Evolutionary conservation across 2,888 invertebrate species (phyloP), one percentile per base, ranked within the genome.

Genomic region (Pedicia rivosa): DNA sequence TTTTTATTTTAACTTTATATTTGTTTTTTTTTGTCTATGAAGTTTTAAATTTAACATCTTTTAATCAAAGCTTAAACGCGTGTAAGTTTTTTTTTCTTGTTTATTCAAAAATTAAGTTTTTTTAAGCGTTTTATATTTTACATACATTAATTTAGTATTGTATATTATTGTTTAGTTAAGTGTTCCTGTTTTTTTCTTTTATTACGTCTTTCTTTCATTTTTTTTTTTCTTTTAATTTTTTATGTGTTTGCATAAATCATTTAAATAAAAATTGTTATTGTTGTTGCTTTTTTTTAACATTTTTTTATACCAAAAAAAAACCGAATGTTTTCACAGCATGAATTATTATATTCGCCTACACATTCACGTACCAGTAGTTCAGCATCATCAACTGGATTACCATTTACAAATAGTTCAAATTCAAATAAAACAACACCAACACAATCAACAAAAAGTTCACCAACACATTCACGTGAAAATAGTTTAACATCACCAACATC

Each of bases 301-400:
- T n/a, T n/a, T n/a, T n/a, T n/a, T n/a, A n/a, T n/a, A n/a, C n/a
- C n/a, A n/a, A n/a, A n/a, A n/a, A n/a, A n/a, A n/a, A n/a, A n/a
- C n/a, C n/a, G n/a, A n/a, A n/a, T n/a, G n/a, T n/a, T n/a, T n/a
- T n/a, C n/a, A n/a, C 13, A 39, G 39, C 35, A 39, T 39, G 35
- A 39, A 13, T 35, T 27, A 7, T 8, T 29, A 25, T n/a, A n/a
- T n/a, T 17, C 29, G 17, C 38, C 41, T 33, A 39, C 41, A 24
- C 57, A 59, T 44, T 53, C 55, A 40, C 56, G 57, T 44, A 57
- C 56, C 47, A 50, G 55, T 42, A 59, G 58, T 41, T 56, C 58
- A 37, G 53, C 58, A 37, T 53, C 57, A 40, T 59, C 59, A 35
- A 48, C 19, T 25, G 53, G 57, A 37, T 53, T 56, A 40, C 58